Base-by-base conservation (phyloP, 2,888 invertebrate genomes). In the Incurvaria masculella region DNA sequence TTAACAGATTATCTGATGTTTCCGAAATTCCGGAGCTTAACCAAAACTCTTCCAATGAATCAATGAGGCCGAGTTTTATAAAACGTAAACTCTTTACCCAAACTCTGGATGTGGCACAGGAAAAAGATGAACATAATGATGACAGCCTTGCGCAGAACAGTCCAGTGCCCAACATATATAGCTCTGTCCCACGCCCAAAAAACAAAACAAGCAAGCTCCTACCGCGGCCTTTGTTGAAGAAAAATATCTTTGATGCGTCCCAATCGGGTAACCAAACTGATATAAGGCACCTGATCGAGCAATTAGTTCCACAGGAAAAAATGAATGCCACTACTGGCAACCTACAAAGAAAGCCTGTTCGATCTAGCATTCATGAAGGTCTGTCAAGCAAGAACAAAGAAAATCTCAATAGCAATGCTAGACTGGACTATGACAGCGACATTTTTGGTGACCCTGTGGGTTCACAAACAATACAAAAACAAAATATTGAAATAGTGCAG, bases 31-130 rank as follows among this genome's bases (percentile, higher is more conserved):
- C 48, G 46, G 18, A 56, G 43, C 42, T 26, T 38, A 40, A 51
- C 50, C 21, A 49, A 46, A 50, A 45, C 21, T 56, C 54, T 14
- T 56, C 54, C 18, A 66, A 59, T 56, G 63, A 70, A 2, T 70
- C 72, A 44, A 65, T 64, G 62, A 66, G 68, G 51, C 70, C 73
- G 18, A 76, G 75, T 53, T 78, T 74, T 52, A 69, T 72, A 14
- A 78, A 74, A 57, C 63, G 76, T 53, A 76, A 75, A 55, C 59
- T 78, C 1, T 76, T 69, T 45, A 68, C 73, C 1, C 76, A 75
- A 57, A 74, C 65, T 46, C 57, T 72, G 46, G 73, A 75, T 62
- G 57, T 72, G 1, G 58, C 65, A 38, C 69, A 75, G 42, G 66
- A 58, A 42, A 64, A 39, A n/a, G 38, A 62, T 45, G 68, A 67